Conservation (phyloP, 2,113 vertebrate species). For the Leucoraja erinaceus region DNA sequence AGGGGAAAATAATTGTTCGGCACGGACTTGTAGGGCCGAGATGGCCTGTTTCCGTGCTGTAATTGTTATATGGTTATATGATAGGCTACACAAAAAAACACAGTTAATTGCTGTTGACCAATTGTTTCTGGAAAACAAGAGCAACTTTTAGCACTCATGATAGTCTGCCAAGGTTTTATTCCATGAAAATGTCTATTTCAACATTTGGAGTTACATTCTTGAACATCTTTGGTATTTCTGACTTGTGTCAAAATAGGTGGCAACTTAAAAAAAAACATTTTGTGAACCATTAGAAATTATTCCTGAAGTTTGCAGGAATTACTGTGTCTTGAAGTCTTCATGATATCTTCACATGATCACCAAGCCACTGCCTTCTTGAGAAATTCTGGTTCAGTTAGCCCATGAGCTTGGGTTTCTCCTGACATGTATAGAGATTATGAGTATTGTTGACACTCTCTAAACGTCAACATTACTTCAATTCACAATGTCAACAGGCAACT, state of each 20-base stretch:
- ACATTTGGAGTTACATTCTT: constrained; percentile 37
- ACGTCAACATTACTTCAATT: constrained; percentile 56
- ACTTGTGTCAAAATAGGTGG: constrained; percentile 50
- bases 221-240: constrained; percentile 45
- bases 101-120: background rate
- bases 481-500: constrained; percentile 57
- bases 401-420: constrained; percentile 10
- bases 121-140: background rate
- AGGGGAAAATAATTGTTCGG: no score
- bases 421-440: constrained; percentile 15
- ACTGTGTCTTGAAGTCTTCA: constrained; percentile 16
- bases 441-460: constrained; percentile 30
- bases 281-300: background rate
- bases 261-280: constrained; percentile 39
- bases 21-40: no score
- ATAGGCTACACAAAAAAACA: background rate
- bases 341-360: constrained; percentile 24
- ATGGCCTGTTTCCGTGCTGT: no score
- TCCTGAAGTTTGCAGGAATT: background rate
- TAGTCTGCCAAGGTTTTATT: background rate
- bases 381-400: constrained; percentile 6
- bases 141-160: background rate
- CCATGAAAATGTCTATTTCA: constrained; percentile 46
- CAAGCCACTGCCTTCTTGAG: constrained; percentile 12
- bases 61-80: no score